phyloP scores from a whole-genome alignment of 2,113 vertebrate species.

The Xenopus borealis region DNA sequence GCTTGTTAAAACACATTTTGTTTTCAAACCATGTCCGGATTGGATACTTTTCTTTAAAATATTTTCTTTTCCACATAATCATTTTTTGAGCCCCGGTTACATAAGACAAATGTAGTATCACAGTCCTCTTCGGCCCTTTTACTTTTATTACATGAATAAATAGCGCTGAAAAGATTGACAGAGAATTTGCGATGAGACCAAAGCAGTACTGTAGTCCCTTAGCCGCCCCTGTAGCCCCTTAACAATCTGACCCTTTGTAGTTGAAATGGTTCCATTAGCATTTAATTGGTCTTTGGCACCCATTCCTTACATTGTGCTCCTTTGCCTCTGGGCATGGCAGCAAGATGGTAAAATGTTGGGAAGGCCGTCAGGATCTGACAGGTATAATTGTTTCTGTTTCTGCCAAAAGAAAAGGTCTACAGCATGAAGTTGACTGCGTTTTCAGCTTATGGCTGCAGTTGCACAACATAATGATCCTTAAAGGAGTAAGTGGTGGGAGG shows the following conservation, averaged over 20 bases:
- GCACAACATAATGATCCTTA: neutral
- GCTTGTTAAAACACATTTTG: neutral
- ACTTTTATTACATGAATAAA: no score
- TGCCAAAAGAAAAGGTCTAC: neutral
- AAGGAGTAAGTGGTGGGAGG: fast-evolving
- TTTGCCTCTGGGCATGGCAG: neutral
- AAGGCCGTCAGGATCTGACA: neutral
- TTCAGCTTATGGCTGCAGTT: neutral
- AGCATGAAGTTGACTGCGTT: neutral
- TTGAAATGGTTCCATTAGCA: neutral
- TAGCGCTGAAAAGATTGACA: no score
- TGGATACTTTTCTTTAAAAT: no score
- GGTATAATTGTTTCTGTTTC: neutral
- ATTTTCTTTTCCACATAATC: no score
- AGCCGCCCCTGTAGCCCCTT: no score
- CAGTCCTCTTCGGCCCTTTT: no score
- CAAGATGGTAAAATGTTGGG: neutral
- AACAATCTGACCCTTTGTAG: neutral
- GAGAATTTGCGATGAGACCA: no score
- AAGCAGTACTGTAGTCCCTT: no score
- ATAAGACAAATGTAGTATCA: no score
- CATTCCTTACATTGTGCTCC: neutral
- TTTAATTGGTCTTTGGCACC: neutral
- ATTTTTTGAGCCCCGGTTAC: no score
- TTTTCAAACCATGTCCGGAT: no score